These are phyloP conservation scores for Arenicola marina DNA, from an alignment of 2,888 invertebrate genomes.

Conservation along the genomic window DNA sequence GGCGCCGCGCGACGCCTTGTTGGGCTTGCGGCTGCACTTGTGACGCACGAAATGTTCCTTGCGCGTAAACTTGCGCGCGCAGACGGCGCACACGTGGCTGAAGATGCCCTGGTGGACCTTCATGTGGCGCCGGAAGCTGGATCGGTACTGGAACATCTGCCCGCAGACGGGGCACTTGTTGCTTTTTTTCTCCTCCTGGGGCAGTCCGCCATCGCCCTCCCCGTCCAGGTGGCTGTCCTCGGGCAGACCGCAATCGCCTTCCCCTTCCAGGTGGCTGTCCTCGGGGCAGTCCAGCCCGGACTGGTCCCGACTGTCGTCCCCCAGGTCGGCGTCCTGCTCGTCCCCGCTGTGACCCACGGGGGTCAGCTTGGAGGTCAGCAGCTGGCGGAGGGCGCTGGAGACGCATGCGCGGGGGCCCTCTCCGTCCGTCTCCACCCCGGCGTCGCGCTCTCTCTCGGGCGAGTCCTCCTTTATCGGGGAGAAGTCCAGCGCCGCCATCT, in stretches of 20 bases:
- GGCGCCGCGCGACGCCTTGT: slow-evolving; percentile 23
- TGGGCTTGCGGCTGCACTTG: slow-evolving; percentile 34
- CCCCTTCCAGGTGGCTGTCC: too few species aligned
- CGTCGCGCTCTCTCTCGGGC: not conserved
- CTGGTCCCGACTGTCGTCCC: too few species aligned
- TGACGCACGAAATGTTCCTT: slow-evolving; percentile 37
- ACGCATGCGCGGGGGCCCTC: too few species aligned
- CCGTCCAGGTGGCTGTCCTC: not conserved
- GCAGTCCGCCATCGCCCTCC: not conserved
- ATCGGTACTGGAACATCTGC: slow-evolving; percentile 32
- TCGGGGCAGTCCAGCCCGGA: too few species aligned
- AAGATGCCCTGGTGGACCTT: slow-evolving; percentile 33
- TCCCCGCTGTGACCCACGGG: not conserved
- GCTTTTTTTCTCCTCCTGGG: not conserved
- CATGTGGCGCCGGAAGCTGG: slow-evolving; percentile 37
- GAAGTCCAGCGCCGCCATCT: too few species aligned
- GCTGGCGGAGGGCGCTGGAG: not conserved
- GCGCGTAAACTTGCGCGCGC: slow-evolving; percentile 35
- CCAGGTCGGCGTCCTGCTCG: not conserved
- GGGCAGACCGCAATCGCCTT: not conserved
- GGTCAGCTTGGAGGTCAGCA: not conserved
- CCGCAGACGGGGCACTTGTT: slow-evolving; percentile 28
- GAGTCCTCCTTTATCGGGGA: not conserved
- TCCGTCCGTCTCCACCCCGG: too few species aligned
- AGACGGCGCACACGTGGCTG: slow-evolving; percentile 33